These are phyloP conservation scores for Sabellastarte sp. DNA, from an alignment of 2,888 invertebrate genomes.

Conservation along the genomic window DNA sequence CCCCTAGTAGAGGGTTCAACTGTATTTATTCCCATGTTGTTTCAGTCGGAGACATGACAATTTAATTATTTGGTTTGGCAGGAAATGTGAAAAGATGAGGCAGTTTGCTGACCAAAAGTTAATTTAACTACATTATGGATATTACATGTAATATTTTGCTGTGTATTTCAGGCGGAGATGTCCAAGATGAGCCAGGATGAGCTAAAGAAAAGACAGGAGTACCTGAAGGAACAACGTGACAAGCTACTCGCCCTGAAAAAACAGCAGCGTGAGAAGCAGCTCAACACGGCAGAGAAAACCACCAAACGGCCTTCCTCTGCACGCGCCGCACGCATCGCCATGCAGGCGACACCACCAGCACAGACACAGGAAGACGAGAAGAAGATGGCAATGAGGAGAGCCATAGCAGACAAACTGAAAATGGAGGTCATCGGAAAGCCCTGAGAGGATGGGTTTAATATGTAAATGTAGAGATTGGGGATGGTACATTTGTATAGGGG, in stretches of 20 bases:
- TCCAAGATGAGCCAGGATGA: constrained; percentile 61
- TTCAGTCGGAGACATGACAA: too few relatives aligned
- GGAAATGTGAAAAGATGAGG: background rate
- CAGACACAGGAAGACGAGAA: constrained; percentile 58
- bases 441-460: too few relatives aligned
- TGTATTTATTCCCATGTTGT: too few relatives aligned
- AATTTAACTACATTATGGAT: too few relatives aligned
- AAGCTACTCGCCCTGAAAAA: constrained; percentile 86
- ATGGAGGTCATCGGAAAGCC: constrained; percentile 76
- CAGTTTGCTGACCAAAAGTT: too few relatives aligned
- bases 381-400: constrained; percentile 77
- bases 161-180: background rate
- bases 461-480: too few relatives aligned
- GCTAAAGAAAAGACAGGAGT: constrained; percentile 77
- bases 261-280: constrained; percentile 78
- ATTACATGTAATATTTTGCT: background rate
- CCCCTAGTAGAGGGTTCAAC: too few relatives aligned
- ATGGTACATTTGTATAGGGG: too few relatives aligned
- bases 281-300: constrained; percentile 66
- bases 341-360: too few relatives aligned
- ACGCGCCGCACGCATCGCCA: constrained; percentile 59
- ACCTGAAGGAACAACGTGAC: constrained; percentile 84
- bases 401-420: constrained; percentile 80
- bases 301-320: constrained; percentile 71
- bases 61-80: too few relatives aligned